Percentiles rank a stretch among this genome's conserved stretches.
Conservation (phyloP, 2,113 vertebrate species). For the Podarcis raffonei region DNA sequence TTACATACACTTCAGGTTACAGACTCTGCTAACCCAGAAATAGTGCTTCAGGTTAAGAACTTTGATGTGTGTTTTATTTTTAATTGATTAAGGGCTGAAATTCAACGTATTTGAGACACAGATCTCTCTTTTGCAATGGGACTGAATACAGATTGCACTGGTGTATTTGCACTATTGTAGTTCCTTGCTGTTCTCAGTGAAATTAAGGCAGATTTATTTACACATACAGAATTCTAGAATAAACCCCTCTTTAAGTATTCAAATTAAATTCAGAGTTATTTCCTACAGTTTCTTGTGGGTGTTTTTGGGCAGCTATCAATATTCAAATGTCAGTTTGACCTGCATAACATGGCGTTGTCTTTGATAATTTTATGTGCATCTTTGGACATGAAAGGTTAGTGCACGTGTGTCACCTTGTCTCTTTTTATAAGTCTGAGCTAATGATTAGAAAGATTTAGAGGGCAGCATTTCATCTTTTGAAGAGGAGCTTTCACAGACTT, state of each 20-base stretch:
- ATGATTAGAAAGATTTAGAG: constrained; percentile 52
- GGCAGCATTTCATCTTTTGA: constrained; percentile 67
- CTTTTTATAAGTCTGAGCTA: constrained; percentile 8
- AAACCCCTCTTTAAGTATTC: neutral
- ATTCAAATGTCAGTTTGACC: constrained; percentile 17
- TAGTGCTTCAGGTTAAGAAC: no score
- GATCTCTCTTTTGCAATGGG: neutral
- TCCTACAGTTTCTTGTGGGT: neutral
- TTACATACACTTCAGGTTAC: no score
- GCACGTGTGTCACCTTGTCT: neutral
- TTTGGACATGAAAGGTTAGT: constrained; percentile 60
- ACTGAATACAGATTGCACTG: constrained; percentile 6
- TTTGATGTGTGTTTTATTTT: constrained; percentile 18
- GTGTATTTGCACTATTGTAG: neutral
- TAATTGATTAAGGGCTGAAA: neutral
- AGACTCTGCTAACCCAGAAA: no score
- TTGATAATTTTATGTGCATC: constrained; percentile 47
- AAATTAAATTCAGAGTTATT: neutral
- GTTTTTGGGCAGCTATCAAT: neutral
- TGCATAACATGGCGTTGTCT: constrained; percentile 8
- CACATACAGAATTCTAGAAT: neutral
- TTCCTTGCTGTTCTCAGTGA: neutral
- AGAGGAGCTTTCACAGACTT: constrained; percentile 70
- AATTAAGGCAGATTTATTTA: constrained; percentile 20
- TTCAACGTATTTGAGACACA: neutral